phyloP scores from a whole-genome alignment of 2,113 vertebrate species.

The Butorides virescens region DNA sequence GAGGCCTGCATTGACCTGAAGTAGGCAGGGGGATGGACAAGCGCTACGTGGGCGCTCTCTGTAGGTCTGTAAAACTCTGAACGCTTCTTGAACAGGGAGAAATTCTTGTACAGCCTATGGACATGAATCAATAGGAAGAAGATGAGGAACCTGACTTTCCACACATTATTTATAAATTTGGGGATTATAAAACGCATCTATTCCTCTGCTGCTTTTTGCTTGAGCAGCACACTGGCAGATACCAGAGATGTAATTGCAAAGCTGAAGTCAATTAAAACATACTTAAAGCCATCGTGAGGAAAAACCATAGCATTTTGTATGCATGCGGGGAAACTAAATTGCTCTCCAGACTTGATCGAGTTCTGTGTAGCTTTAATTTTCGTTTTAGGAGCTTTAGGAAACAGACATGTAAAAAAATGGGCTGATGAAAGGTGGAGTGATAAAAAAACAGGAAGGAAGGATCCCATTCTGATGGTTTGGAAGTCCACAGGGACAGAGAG shows the following conservation, averaged over 20 bases:
- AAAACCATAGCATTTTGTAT: not conserved
- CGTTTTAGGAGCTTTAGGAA: not conserved
- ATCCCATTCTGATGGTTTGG: not conserved
- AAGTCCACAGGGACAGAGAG: not conserved
- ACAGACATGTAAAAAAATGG: fast-evolving
- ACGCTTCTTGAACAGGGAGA: not conserved
- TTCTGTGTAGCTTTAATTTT: not conserved
- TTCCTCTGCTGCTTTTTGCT: not conserved
- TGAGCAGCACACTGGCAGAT: not conserved
- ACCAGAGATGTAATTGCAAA: not conserved
- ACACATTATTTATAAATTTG: not conserved
- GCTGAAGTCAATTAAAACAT: not conserved
- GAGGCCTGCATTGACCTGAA: not conserved
- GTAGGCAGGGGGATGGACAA: not conserved
- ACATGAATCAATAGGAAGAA: not conserved
- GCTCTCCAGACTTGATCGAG: not conserved
- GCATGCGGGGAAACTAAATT: not conserved
- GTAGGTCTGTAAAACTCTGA: not conserved
- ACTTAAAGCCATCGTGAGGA: not conserved
- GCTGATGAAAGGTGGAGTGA: not conserved
- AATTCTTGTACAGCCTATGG: not conserved
- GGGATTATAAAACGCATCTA: not conserved
- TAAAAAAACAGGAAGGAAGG: not conserved
- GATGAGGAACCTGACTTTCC: not conserved
- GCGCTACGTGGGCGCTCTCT: too few relatives aligned